Evolutionary conservation across 2,797 vertebrate genomes (phyloP).

Genomic region (Anableps anableps): DNA sequence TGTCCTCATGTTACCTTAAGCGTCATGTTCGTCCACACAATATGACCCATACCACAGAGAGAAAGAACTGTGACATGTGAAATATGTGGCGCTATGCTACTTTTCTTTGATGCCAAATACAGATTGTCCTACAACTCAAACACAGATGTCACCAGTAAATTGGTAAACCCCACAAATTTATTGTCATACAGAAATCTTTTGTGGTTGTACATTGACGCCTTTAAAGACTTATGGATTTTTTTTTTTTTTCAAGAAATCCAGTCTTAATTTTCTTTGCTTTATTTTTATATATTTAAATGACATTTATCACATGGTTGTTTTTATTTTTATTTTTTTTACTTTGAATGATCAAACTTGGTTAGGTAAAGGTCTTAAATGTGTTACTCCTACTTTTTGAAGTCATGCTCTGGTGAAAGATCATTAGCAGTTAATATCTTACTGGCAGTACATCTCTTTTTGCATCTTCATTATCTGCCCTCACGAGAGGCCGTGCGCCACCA

Average conservation of each 20-base stretch:
- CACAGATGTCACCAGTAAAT: not conserved
- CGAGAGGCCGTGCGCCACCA: not conserved
- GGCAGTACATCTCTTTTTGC: not conserved
- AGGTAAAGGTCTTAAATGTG: not conserved
- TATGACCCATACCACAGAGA: constrained; percentile 28
- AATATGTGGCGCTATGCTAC: not conserved
- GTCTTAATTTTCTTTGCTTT: not conserved
- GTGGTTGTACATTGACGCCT: not conserved
- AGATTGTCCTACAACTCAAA: not conserved
- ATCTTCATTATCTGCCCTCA: not conserved
- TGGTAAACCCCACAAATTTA: not conserved
- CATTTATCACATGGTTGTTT: not conserved
- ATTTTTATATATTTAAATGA: not conserved
- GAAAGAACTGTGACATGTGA: constrained; percentile 29
- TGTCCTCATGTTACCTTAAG: constrained; percentile 28
- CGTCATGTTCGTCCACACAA: constrained; percentile 1
- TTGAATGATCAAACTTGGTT: not conserved
- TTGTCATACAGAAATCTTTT: not conserved
- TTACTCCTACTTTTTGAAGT: not conserved
- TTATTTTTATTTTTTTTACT: not conserved
- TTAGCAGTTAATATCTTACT: not conserved
- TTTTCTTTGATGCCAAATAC: not conserved
- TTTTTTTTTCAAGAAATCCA: not conserved
- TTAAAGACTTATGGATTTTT: not conserved
- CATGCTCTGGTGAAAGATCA: not conserved